Conservation (phyloP, 1,140 invertebrate genomes). For the Melanaphis sacchari region DNA sequence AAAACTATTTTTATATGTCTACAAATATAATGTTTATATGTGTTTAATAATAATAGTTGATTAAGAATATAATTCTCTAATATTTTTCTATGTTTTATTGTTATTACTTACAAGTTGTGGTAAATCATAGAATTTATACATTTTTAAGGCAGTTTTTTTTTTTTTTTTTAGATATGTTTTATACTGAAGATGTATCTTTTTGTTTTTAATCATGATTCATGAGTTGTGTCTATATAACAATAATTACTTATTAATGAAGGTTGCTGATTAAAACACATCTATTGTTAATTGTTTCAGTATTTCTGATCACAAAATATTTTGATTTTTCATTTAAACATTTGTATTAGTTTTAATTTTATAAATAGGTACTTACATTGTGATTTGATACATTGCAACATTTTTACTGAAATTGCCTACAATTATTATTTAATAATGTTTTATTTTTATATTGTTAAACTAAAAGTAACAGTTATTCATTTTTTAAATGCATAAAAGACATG, state of each 20-base stretch:
- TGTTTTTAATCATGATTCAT: neutral
- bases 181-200: neutral
- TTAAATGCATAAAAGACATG: neutral
- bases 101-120: neutral
- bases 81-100: neutral
- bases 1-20: slow-evolving; percentile 43
- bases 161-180: neutral
- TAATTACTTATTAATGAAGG: neutral
- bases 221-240: neutral
- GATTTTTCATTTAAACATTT: neutral
- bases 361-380: neutral
- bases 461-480: slow-evolving; percentile 15
- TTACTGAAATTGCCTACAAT: neutral
- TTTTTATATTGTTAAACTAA: neutral
- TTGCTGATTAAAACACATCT: neutral
- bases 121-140: neutral
- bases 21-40: neutral
- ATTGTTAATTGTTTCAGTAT: neutral
- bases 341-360: neutral
- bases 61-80: slow-evolving; percentile 17
- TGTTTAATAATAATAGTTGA: neutral
- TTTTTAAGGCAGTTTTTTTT: neutral
- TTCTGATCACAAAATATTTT: neutral
- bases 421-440: neutral
- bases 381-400: neutral